Base-by-base conservation (phyloP, 2,797 vertebrate genomes). In the Chloroceryle inda region DNA sequence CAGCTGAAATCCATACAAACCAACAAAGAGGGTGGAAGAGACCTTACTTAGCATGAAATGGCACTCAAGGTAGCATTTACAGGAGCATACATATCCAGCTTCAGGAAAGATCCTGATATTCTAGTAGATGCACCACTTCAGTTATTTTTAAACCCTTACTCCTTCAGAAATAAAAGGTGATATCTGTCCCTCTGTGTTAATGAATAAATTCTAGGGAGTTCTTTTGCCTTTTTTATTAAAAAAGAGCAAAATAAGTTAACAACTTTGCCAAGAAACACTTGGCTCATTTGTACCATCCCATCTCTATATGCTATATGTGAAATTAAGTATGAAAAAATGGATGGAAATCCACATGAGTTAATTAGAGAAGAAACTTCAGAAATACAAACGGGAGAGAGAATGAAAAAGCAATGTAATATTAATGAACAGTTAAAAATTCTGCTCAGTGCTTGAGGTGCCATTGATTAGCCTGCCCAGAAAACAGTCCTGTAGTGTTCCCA, bases 391-490 rank as follows among this genome's bases (percentile, higher is more conserved):
- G 5, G 20, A 90, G 38, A 74, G 11, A 75, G 21, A 69, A 91
- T 63, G 59, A 77, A 80, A 96, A 94, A 86, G 13, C 20, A 80
- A 24, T 50, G 29, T 38, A 77, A 77, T 62, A 67, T 75, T 92
- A 91, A 80, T 45, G 75, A 94, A 64, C 40, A 85, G 66, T 67
- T 78, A 35, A 94, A 94, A 90, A 94, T 77, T 93, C 81, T 33
- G 69, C n/a, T 69, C 69, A 44, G 23, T 45, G 44, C 67, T 89
- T 86, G 80, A 89, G 59, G 37, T 77, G 35, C 35, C 59, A 85
- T 50, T 87, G 67, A 92, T 94, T 94, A 94, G 33, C 31, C 79
- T 91, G 45, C 62, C 50, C 92, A 81, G 62, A 22, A 94, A 95
- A 72, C 17, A 85, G 20, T 74, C 68, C 55, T 55, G 95, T 91